A percentile compares a stretch with the other conserved stretches of the same genome.
Conservation (phyloP, 2,113 vertebrate species). For the Phylloscopus trochiloides region DNA sequence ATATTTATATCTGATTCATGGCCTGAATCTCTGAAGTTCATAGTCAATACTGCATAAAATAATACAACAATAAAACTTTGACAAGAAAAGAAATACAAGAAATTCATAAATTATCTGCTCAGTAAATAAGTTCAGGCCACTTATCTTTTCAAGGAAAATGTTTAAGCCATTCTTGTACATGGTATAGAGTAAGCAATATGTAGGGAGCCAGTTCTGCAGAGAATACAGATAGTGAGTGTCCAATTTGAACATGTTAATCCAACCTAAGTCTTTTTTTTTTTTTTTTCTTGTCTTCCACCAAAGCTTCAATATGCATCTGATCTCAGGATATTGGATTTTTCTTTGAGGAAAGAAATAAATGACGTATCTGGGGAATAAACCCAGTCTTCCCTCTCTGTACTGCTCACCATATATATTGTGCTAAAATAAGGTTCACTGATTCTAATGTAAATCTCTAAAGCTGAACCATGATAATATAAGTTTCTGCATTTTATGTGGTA, state of each 20-base stretch:
- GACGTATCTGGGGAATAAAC: conserved; percentile 78
- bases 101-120: conserved; percentile 34
- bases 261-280: neutral
- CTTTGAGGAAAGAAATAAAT: conserved; percentile 80
- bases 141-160: neutral
- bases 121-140: neutral
- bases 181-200: neutral
- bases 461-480: conserved; percentile 64
- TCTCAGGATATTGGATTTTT: conserved; percentile 81
- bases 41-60: conserved; percentile 5
- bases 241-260: conserved; percentile 69
- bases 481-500: conserved; percentile 68
- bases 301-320: conserved; percentile 76
- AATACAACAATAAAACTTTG: neutral
- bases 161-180: neutral
- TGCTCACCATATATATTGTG: conserved; percentile 63
- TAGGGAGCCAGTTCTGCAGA: neutral
- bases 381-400: conserved; percentile 49
- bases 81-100: neutral
- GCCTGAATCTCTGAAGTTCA: neutral
- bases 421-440: conserved; percentile 72
- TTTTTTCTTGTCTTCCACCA: neutral
- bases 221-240: conserved; percentile 22
- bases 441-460: conserved; percentile 79
- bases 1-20: neutral